Conservation (phyloP, 2,113 vertebrate species). For the Geococcyx californianus region DNA sequence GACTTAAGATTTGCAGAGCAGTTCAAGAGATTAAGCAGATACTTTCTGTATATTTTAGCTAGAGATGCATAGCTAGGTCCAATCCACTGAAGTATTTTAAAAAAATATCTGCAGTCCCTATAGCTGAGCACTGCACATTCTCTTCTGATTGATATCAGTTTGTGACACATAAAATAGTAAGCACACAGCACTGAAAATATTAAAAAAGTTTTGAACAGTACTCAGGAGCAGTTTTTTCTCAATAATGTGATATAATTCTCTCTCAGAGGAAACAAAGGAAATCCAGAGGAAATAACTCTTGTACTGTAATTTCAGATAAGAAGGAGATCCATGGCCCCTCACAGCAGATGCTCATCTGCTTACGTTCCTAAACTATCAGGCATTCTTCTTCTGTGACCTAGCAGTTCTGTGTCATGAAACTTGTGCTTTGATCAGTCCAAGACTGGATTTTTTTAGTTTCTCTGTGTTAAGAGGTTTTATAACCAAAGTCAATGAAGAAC, state of each 20-base stretch:
- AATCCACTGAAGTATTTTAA: background rate
- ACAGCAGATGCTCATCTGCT: background rate
- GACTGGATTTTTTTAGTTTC: background rate
- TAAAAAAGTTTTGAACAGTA: background rate
- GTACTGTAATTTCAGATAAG: background rate
- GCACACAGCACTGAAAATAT: background rate
- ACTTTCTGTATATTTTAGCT: background rate
- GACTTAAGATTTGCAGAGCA: background rate
- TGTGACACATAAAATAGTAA: background rate
- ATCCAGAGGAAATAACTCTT: background rate
- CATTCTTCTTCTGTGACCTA: background rate
- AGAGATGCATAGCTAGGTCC: background rate
- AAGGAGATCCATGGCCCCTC: background rate
- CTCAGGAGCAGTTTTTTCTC: background rate
- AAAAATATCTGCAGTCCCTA: background rate
- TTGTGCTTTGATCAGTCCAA: background rate
- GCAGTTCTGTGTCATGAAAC: background rate
- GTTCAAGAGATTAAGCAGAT: background rate
- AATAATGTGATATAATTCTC: background rate
- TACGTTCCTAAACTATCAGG: background rate
- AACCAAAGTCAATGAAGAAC: background rate
- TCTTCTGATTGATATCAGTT: background rate
- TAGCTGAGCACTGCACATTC: background rate
- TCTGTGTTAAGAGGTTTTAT: background rate
- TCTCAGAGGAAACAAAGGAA: background rate